These are phyloP conservation scores for Heliocidaris erythrogramma DNA, from an alignment of 35 echinoderm and acorn worm genomes.

Conservation along the genomic window DNA sequence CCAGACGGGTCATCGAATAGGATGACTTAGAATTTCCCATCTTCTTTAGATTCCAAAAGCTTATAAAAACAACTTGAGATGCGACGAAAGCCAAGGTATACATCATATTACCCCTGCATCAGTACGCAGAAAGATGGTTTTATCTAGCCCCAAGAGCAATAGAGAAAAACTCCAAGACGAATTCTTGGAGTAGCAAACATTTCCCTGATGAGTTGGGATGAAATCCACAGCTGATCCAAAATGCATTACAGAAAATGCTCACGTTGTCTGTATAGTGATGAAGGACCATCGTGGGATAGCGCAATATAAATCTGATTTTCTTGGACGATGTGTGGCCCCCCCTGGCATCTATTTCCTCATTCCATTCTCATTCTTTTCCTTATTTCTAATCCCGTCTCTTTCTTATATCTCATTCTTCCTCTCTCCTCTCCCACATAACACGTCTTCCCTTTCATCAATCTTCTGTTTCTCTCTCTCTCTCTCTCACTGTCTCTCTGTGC, in stretches of 20 bases:
- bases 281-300: not conserved
- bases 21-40: conserved; percentile 29
- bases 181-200: not conserved
- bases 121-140: not conserved
- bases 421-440: not conserved
- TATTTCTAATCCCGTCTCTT: not conserved
- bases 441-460: not conserved
- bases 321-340: conserved; percentile 3
- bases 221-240: not conserved
- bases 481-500: not conserved
- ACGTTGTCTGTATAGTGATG: not conserved
- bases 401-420: not conserved
- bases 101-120: not conserved
- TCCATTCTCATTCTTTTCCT: conserved; percentile 28
- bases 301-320: conserved; percentile 44
- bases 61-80: not conserved
- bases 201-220: not conserved
- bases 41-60: conserved; percentile 17
- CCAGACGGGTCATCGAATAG: not conserved
- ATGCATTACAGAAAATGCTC: not conserved
- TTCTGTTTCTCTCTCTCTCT: not conserved
- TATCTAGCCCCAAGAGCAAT: not conserved
- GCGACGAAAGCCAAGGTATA: not conserved
- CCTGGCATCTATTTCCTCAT: conserved; percentile 31
- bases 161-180: not conserved